Evolutionary conservation across 2,888 invertebrate genomes (phyloP).

Genomic region (Chrysopilus asiliformis): DNA sequence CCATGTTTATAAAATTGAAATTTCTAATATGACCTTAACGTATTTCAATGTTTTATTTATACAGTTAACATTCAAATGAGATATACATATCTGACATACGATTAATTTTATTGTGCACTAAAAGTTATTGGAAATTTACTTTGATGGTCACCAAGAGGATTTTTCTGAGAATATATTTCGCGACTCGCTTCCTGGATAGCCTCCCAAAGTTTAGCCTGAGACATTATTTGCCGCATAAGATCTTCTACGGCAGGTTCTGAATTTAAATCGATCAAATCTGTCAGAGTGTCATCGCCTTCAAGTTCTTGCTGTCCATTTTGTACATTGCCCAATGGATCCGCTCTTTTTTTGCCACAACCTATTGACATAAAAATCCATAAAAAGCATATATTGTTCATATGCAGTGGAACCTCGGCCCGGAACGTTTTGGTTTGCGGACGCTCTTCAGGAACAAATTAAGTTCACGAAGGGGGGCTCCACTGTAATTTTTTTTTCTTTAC

Average conservation of each 20-base stretch:
- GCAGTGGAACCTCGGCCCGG: too few species aligned
- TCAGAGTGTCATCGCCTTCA: slow-evolving; percentile 46
- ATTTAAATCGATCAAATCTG: slow-evolving; percentile 50
- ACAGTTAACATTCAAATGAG: too few species aligned
- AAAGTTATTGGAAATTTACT: slow-evolving; percentile 10
- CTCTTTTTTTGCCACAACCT: slow-evolving; percentile 66
- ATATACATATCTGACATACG: too few species aligned
- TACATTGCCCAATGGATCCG: slow-evolving; percentile 27
- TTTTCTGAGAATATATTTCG: slow-evolving; percentile 51
- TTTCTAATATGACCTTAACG: too few species aligned
- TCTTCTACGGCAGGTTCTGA: slow-evolving; percentile 60
- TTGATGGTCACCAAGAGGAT: slow-evolving; percentile 5
- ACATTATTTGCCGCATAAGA: slow-evolving; percentile 62
- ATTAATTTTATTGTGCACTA: slow-evolving; percentile 10
- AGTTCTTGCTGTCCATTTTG: slow-evolving; percentile 19
- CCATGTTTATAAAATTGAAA: too few species aligned
- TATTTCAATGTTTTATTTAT: too few species aligned
- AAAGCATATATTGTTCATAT: slow-evolving; percentile 2
- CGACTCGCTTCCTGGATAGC: slow-evolving; percentile 65
- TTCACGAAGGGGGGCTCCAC: too few species aligned
- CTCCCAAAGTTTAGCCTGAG: slow-evolving; percentile 66
- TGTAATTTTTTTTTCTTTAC: slow-evolving; percentile 37
- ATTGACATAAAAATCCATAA: slow-evolving; percentile 7
- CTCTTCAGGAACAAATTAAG: too few species aligned
- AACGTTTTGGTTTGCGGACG: too few species aligned